Conservation (phyloP, 2,888 invertebrate species). For the Sarcophaga subvicina region DNA sequence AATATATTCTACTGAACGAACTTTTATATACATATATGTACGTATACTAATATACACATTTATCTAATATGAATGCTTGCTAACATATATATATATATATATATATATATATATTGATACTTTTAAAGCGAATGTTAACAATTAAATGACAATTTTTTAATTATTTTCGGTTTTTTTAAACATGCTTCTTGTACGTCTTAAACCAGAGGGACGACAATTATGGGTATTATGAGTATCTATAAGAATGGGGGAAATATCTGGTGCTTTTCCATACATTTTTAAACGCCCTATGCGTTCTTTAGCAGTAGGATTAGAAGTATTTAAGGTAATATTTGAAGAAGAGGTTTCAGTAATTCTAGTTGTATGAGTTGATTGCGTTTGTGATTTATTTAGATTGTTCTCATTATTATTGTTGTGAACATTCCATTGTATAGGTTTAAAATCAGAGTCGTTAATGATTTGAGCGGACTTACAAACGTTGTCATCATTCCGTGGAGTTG, state of each 20-base stretch:
- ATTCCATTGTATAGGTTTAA: slow-evolving; percentile 71
- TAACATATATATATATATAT: slow-evolving; percentile 17
- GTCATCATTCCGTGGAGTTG: slow-evolving; percentile 70
- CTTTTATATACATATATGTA: background rate
- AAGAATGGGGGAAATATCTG: slow-evolving; percentile 72
- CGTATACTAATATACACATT: slow-evolving; percentile 21
- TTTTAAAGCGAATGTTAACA: slow-evolving; percentile 4
- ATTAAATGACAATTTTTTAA: slow-evolving; percentile 1
- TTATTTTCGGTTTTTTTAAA: slow-evolving; percentile 38
- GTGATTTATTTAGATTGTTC: slow-evolving; percentile 20
- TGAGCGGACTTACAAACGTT: background rate
- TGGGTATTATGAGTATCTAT: slow-evolving; percentile 57
- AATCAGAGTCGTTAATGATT: slow-evolving; percentile 68
- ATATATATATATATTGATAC: slow-evolving; percentile 18
- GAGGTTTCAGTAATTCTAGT: slow-evolving; percentile 50
- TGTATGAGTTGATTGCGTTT: slow-evolving; percentile 17
- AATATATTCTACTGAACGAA: background rate
- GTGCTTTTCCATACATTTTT: slow-evolving; percentile 73
- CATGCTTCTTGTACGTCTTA: slow-evolving; percentile 68
- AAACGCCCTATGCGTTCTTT: slow-evolving; percentile 72
- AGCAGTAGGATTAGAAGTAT: slow-evolving; percentile 70
- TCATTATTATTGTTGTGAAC: slow-evolving; percentile 60
- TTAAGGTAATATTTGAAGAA: slow-evolving; percentile 59
- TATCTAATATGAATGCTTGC: slow-evolving; percentile 22
- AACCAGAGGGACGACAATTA: slow-evolving; percentile 70